These are phyloP conservation scores for Polymixis flavicincta DNA, from an alignment of 2,888 invertebrate genomes.

Conservation along the genomic window DNA sequence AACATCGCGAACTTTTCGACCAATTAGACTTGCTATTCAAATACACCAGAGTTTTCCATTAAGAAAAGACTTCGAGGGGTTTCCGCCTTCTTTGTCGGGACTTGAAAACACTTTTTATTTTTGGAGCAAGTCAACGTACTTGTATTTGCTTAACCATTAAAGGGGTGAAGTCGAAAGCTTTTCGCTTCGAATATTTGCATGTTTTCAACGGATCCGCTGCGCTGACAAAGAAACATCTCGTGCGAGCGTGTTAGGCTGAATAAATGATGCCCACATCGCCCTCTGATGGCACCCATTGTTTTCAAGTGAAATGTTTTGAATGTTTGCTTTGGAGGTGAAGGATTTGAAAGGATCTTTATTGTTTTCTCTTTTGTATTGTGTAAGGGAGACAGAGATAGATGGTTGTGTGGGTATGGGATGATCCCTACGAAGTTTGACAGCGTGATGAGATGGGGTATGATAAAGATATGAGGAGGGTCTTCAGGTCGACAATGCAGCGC, in stretches of 20 bases:
- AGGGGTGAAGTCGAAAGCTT: constrained; percentile 78
- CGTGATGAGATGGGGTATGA: constrained; percentile 56
- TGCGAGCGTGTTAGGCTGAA: constrained; percentile 67
- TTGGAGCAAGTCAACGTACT: constrained; percentile 70
- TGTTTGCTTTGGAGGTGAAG: constrained; percentile 67
- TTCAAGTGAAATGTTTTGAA: constrained; percentile 68
- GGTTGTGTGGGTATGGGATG: constrained; percentile 50
- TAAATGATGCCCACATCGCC: constrained; percentile 69
- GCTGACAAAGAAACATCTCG: constrained; percentile 69
- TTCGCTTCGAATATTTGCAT: constrained; percentile 80
- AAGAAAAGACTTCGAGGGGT: constrained; percentile 61
- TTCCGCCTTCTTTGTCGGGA: constrained; percentile 63
- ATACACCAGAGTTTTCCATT: constrained; percentile 73
- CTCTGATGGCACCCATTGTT: constrained; percentile 68
- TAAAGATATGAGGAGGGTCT: constrained; percentile 62
- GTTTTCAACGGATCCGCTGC: constrained; percentile 77
- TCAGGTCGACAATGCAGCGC: constrained; percentile 54
- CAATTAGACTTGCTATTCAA: constrained; percentile 75
- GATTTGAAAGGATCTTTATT: constrained; percentile 66
- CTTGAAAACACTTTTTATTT: constrained; percentile 68
- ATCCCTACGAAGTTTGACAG: constrained; percentile 58
- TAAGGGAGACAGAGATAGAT: constrained; percentile 58
- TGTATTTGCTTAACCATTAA: constrained; percentile 83
- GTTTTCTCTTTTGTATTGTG: constrained; percentile 63
- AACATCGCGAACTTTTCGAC: constrained; percentile 66